phyloP scores from a whole-genome alignment of 2,113 vertebrate species.

The Microcebus jonahi region DNA sequence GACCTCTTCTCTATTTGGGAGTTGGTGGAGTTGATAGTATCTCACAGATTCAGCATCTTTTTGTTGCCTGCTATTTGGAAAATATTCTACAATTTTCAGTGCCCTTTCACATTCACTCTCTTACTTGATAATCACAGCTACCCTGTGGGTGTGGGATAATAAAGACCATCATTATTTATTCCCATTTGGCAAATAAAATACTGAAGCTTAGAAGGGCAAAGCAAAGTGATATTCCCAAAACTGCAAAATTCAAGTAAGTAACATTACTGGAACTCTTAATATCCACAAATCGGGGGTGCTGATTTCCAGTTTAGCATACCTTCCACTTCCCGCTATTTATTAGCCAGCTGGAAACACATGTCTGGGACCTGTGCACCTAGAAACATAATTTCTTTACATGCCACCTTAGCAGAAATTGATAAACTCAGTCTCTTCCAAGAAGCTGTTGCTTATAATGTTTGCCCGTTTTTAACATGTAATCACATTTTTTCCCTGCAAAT shows the following conservation, averaged over 20 bases:
- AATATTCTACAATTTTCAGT: neutral
- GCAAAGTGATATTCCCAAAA: neutral
- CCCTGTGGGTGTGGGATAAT: neutral
- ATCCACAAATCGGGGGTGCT: too few species aligned
- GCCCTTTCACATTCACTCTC: neutral
- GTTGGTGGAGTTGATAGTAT: neutral
- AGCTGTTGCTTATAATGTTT: neutral
- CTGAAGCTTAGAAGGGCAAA: neutral
- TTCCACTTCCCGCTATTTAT: neutral
- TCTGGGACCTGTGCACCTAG: neutral
- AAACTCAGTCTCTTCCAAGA: neutral
- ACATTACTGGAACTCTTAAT: neutral
- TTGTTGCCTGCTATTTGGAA: neutral
- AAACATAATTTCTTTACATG: neutral
- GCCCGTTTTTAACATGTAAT: neutral
- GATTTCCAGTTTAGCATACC: neutral
- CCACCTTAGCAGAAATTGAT: neutral
- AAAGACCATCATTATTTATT: neutral
- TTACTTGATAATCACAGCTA: neutral
- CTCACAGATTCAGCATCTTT: neutral
- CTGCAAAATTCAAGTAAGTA: neutral
- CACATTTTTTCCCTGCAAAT: neutral
- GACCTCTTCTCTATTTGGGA: neutral
- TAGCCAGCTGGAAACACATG: rapidly evolving
- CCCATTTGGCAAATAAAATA: conserved; percentile 12